Percentiles rank a stretch among this genome's conserved stretches.
Evolutionary conservation across 2,113 vertebrate species (phyloP).

Genomic region (Urocynchramus pylzowi): DNA sequence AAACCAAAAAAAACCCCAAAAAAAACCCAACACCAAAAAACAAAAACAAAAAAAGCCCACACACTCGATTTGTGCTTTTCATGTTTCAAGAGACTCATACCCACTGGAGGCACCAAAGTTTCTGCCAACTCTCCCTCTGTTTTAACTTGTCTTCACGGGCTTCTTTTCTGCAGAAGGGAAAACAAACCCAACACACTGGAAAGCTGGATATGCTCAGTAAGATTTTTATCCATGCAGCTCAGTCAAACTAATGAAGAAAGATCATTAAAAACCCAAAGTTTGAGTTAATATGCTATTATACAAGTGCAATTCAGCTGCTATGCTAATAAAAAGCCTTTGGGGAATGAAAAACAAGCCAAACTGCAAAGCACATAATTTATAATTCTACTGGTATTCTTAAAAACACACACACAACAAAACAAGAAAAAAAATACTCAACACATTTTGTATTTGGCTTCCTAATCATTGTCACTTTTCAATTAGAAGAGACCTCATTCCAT

Average conservation of each 20-base stretch:
- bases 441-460: slow-evolving; percentile 67
- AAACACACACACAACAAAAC: slow-evolving; percentile 45
- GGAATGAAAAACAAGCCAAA: slow-evolving; percentile 55
- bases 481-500: slow-evolving; percentile 60
- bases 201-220: not conserved
- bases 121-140: slow-evolving; percentile 15
- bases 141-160: slow-evolving; percentile 11
- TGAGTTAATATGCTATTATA: slow-evolving; percentile 44
- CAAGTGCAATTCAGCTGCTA: slow-evolving; percentile 34
- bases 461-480: slow-evolving; percentile 71
- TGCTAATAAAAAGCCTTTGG: slow-evolving; percentile 48
- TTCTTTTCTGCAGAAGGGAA: not conserved
- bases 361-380: slow-evolving; percentile 53
- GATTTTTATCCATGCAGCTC: slow-evolving; percentile 27
- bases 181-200: not conserved
- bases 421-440: slow-evolving; percentile 23
- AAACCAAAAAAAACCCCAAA: not conserved
- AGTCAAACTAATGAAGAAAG: slow-evolving; percentile 32
- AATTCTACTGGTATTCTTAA: slow-evolving; percentile 58
- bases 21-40: too few species aligned
- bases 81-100: not conserved
- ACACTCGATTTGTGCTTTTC: not conserved
- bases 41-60: not conserved
- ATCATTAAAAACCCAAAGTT: slow-evolving; percentile 36
- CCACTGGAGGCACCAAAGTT: not conserved